Evolutionary conservation across 1,140 invertebrate species (phyloP).

Genomic region (Drosophila tsacasi): DNA sequence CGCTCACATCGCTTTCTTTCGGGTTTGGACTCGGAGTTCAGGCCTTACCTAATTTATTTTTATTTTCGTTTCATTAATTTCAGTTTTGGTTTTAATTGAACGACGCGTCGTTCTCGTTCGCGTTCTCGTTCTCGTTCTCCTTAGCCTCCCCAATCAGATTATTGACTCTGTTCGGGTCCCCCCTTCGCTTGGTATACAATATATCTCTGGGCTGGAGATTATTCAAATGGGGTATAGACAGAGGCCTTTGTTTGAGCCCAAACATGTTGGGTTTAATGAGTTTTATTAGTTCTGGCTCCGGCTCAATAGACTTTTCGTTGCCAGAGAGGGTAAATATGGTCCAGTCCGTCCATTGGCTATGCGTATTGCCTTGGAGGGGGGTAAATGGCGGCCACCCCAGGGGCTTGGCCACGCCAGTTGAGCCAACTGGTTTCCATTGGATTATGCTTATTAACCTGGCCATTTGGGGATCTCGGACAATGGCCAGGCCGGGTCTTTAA

Average conservation of each 20-base stretch:
- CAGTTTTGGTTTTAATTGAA: constrained; percentile 64
- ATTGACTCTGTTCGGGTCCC: constrained; percentile 68
- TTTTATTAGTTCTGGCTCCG: constrained; percentile 73
- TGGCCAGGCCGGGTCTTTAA: constrained; percentile 34
- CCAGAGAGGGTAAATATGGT: constrained; percentile 44
- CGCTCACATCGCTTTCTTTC: constrained; percentile 65
- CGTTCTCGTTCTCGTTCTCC: constrained; percentile 39
- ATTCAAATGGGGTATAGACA: constrained; percentile 69
- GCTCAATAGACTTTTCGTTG: constrained; percentile 31
- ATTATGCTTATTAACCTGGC: constrained; percentile 74
- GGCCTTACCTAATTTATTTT: constrained; percentile 73
- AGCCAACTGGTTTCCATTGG: constrained; percentile 64
- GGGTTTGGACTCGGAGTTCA: constrained; percentile 36
- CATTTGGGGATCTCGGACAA: constrained; percentile 55
- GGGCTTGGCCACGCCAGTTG: constrained; percentile 50
- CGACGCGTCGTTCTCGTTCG: constrained; percentile 15
- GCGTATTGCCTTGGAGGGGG: constrained; percentile 41
- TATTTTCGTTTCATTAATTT: constrained; percentile 81
- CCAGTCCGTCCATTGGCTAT: constrained; percentile 44
- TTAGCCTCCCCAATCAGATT: constrained; percentile 74
- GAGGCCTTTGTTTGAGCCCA: constrained; percentile 75
- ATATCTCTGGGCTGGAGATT: constrained; percentile 55
- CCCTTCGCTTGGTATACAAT: constrained; percentile 17
- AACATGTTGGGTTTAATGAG: constrained; percentile 80
- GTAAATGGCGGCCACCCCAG: constrained; percentile 36